A percentile compares a stretch with the other conserved stretches of the same genome.
Conservation (phyloP, 2,113 vertebrate species). For the Glaucomys volans region DNA sequence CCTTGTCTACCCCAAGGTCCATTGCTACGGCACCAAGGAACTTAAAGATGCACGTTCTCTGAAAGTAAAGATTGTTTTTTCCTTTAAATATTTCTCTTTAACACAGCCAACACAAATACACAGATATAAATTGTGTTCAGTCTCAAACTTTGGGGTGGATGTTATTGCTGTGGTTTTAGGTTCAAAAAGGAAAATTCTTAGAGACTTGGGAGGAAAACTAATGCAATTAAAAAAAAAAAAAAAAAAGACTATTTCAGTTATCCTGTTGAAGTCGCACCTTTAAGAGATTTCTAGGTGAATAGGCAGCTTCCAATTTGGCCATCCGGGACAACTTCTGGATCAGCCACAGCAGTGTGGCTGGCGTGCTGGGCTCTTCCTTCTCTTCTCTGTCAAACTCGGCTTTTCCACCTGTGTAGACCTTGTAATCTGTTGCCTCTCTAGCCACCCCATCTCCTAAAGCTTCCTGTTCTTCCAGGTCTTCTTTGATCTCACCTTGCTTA, state of each 20-base stretch:
- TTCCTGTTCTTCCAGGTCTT: not conserved
- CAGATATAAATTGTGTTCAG: not conserved
- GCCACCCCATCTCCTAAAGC: not conserved
- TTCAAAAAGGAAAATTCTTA: not conserved
- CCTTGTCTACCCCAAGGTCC: constrained; percentile 93
- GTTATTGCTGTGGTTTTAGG: not conserved
- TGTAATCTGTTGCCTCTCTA: constrained; percentile 39
- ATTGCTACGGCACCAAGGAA: constrained; percentile 96
- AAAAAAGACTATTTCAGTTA: not conserved
- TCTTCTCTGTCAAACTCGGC: not conserved
- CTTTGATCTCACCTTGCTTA: constrained; percentile 50
- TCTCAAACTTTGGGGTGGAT: not conserved
- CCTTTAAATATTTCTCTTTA: not conserved
- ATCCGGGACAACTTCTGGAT: constrained; percentile 93
- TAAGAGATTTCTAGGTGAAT: constrained; percentile 92
- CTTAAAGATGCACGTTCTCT: constrained; percentile 98
- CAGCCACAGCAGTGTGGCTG: constrained; percentile 93
- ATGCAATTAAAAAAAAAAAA: not conserved
- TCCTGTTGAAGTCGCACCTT: constrained; percentile 92
- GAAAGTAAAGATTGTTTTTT: constrained; percentile 61
- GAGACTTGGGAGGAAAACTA: not conserved
- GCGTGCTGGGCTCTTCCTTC: constrained; percentile 82
- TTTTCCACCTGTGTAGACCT: constrained; percentile 55
- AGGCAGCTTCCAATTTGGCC: constrained; percentile 94
- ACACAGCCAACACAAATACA: not conserved